phyloP scores from a whole-genome alignment of 2,888 invertebrate genomes.

The Gnatocerus cornutus region DNA sequence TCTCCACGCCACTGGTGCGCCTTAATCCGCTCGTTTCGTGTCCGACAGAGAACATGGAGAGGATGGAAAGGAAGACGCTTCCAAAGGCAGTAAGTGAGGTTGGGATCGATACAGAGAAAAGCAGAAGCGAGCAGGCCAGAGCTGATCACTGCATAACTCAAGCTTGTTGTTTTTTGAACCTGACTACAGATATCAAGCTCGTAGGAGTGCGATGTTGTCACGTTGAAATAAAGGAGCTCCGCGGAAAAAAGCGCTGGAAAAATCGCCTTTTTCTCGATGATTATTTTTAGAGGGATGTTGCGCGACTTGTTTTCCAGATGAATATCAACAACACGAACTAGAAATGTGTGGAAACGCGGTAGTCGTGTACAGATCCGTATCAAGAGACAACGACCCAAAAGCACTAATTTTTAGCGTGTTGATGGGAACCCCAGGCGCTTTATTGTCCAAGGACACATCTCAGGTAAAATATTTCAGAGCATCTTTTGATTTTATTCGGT shows the following conservation, averaged over 20 bases:
- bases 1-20: conserved; percentile 33
- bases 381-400: neutral
- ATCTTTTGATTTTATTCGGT: conserved; percentile 61
- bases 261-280: neutral
- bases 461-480: conserved; percentile 62
- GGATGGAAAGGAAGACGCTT: conserved; percentile 43
- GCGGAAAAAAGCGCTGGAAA: conserved; percentile 29
- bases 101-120: conserved; percentile 64
- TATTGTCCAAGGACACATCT: conserved; percentile 57
- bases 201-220: conserved; percentile 62
- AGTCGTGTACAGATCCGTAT: conserved; percentile 16
- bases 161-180: conserved; percentile 64
- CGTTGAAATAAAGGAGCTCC: conserved; percentile 50
- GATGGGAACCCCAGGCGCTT: conserved; percentile 33
- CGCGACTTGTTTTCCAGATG: conserved; percentile 9
- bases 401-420: conserved; percentile 1
- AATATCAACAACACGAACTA: conserved; percentile 19
- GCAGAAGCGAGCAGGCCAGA: conserved; percentile 63
- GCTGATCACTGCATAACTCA: conserved; percentile 66
- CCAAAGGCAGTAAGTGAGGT: conserved; percentile 57
- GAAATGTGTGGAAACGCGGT: conserved; percentile 15
- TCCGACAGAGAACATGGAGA: conserved; percentile 37
- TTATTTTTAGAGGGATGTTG: neutral
- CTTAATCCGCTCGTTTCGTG: conserved; percentile 33
- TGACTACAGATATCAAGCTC: conserved; percentile 62